Base-by-base conservation (phyloP, 2,113 vertebrate genomes). In the Cavia porcellus region DNA sequence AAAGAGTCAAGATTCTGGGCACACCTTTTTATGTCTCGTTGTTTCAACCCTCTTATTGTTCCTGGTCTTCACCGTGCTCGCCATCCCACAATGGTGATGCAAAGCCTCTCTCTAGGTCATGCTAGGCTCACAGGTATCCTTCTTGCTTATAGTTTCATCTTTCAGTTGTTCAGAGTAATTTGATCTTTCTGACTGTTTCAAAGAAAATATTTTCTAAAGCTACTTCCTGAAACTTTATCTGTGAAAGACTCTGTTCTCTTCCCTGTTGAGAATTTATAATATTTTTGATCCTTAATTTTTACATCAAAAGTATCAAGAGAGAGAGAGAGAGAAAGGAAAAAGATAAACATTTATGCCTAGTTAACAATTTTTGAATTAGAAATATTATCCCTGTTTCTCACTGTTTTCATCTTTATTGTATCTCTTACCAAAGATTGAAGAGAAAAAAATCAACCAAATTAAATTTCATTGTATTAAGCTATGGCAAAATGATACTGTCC, bases 381-480 rank as follows among this genome's bases (percentile, higher is more conserved):
- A 86, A 17, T 10, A 19, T 11, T 45, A 12, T 42, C 5, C 12
- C 5, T 55, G 30, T 62, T 66, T 85, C 59, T 89, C 42, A 55
- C 2, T 55, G 15, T 7, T 75, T 17, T 77, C 61, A 81, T 68
- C 35, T 79, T 89, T 94, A 92, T 80, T 91, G 32, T 32, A 74
- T 20, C 15, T 97, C 57, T 89, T 25, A 75, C 15, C 35, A 92
- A 84, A 79, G 17, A 80, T 55, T 80, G 11, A 79, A 42, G 20
- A 59, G 47, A 47, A 47, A 47, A 80, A 79, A 81, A 66, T 25
- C n/a, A 90, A 82, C 19, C n/a, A 96, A 83, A 68, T 93, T 74
- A 81, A 89, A 45, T 89, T 66, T 42, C 32, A 52, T 57, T 10
- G 70, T 17, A 79, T 84, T 70, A 88, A 83, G 20, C 7, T 90